Evolutionary conservation across 1,140 invertebrate genomes (phyloP).

Genomic region (Aplysia californica): DNA sequence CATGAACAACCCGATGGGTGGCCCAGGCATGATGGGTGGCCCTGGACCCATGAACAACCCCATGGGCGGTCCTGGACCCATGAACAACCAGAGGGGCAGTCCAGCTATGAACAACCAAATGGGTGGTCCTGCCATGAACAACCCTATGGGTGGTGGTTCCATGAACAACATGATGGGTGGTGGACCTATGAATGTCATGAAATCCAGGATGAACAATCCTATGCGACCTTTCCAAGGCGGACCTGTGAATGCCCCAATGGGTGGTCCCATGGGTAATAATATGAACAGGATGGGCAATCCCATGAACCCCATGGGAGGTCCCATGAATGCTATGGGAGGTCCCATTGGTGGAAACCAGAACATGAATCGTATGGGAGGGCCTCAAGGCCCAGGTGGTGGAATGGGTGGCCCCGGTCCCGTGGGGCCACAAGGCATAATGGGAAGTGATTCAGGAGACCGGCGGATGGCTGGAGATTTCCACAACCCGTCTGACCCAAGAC

Average conservation of each 20-base stretch:
- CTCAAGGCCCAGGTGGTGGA: neutral
- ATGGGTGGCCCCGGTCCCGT: too few relatives aligned
- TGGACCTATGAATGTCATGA: too few relatives aligned
- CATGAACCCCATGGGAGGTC: neutral
- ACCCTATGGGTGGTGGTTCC: constrained; percentile 30
- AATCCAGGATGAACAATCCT: too few relatives aligned
- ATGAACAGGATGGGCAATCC: constrained; percentile 29
- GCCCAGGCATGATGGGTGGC: neutral
- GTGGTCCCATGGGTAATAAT: constrained; percentile 21
- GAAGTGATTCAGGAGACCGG: too few relatives aligned
- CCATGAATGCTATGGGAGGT: neutral
- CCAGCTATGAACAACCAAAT: constrained; percentile 15
- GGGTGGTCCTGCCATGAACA: neutral
- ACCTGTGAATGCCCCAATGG: neutral
- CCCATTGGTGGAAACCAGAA: constrained; percentile 1
- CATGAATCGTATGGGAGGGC: neutral
- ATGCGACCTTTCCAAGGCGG: too few relatives aligned
- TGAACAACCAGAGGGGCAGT: constrained; percentile 24
- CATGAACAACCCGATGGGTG: constrained; percentile 5
- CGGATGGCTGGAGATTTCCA: too few relatives aligned
- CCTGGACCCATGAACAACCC: neutral
- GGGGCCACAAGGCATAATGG: too few relatives aligned
- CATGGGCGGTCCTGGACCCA: neutral
- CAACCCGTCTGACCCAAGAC: too few relatives aligned
- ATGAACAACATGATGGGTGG: too few relatives aligned